phyloP scores from a whole-genome alignment of 2,113 vertebrate species.

The Tricholaema leucomelas region DNA sequence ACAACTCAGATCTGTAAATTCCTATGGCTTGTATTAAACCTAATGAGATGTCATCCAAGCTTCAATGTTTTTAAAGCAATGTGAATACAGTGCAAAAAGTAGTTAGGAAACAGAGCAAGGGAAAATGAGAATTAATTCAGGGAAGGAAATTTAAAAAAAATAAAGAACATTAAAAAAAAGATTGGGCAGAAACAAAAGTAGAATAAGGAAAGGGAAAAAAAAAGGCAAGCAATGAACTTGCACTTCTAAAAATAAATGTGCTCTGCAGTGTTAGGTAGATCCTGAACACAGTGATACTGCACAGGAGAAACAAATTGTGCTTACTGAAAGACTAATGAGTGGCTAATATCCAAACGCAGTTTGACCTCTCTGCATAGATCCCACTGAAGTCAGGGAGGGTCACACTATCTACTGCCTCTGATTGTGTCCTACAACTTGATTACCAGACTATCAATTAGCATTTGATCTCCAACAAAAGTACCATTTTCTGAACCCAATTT shows the following conservation, averaged over 20 bases:
- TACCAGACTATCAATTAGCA: neutral
- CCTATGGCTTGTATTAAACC: neutral
- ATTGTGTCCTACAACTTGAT: neutral
- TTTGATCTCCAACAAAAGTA: neutral
- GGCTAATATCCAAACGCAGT: neutral
- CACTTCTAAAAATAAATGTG: slow-evolving; percentile 27
- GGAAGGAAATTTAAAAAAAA: neutral
- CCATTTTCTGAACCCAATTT: neutral
- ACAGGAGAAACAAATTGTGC: neutral
- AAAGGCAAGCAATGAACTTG: neutral
- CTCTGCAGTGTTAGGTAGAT: neutral
- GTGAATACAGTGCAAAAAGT: neutral
- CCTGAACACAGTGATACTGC: neutral
- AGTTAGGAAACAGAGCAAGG: neutral
- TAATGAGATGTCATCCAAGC: neutral
- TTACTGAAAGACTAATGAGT: neutral
- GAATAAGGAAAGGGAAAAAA: neutral
- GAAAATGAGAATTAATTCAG: neutral
- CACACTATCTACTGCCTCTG: neutral
- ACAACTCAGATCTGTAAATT: neutral
- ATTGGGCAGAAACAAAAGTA: neutral
- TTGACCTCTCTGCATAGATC: neutral
- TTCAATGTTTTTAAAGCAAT: neutral
- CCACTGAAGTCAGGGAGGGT: neutral
- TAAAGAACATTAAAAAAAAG: neutral